Evolutionary conservation across 2,113 vertebrate species (phyloP).

Genomic region (Saccopteryx leptura): DNA sequence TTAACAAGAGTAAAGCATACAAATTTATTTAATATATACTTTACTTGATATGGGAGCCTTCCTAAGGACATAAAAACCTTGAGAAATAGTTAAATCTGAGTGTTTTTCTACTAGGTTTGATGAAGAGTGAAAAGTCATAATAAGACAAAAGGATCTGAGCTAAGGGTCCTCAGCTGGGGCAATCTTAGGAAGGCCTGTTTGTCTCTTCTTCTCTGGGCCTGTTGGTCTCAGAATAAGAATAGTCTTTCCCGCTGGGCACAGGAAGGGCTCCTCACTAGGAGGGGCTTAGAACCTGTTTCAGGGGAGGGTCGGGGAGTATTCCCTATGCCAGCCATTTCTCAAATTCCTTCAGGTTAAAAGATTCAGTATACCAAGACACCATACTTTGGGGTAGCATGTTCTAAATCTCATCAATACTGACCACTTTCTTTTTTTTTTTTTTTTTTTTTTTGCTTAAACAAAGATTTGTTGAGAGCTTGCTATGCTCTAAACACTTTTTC

Average conservation of each 20-base stretch:
- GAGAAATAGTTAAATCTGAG: not conserved
- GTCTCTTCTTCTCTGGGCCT: not conserved
- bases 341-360: not conserved
- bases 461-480: not conserved
- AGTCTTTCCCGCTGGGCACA: not conserved
- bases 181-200: not conserved
- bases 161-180: not conserved
- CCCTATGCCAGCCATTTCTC: not conserved
- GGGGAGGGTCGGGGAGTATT: not conserved
- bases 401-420: not conserved
- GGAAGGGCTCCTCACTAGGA: not conserved
- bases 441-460: slow-evolving; percentile 3
- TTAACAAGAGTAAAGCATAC: not conserved
- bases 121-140: not conserved
- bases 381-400: not conserved
- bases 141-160: not conserved
- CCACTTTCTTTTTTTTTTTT: no score
- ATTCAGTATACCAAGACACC: not conserved
- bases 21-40: not conserved
- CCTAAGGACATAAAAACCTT: not conserved
- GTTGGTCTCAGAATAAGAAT: not conserved
- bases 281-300: not conserved
- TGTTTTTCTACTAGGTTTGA: slow-evolving; percentile 10
- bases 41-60: not conserved
- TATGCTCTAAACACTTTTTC: not conserved